Conservation (phyloP, 2,888 invertebrate genomes). For the Allophyes oxyacanthae region DNA sequence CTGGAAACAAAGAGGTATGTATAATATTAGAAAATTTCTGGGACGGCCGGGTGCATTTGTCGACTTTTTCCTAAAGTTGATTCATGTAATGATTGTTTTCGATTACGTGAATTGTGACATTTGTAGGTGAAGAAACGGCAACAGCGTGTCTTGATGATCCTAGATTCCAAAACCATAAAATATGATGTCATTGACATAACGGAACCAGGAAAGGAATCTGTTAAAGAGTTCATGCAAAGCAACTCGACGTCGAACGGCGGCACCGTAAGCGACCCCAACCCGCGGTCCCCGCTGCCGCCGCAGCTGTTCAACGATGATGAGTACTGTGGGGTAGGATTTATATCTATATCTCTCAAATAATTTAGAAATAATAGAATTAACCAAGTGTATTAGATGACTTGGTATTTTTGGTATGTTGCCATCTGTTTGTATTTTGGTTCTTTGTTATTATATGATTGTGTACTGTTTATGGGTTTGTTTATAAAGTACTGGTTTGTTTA, state of each 20-base stretch:
- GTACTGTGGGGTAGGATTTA: constrained; percentile 95
- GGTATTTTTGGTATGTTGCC: constrained; percentile 56
- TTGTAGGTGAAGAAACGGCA: constrained; percentile 98
- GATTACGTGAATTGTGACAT: constrained; percentile 75
- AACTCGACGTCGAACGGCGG: constrained; percentile 94
- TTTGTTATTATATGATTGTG: constrained; percentile 36
- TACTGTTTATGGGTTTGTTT: constrained; percentile 31
- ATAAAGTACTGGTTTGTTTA: constrained; percentile 18
- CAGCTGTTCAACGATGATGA: constrained; percentile 98
- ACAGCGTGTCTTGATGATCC: constrained; percentile 97
- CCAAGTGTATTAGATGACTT: constrained; percentile 36
- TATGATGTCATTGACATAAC: constrained; percentile 98
- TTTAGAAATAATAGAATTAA: constrained; percentile 14
- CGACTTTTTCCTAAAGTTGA: constrained; percentile 74
- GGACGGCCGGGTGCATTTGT: constrained; percentile 78
- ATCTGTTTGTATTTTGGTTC: constrained; percentile 52
- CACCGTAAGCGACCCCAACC: constrained; percentile 92
- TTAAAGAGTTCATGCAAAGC: constrained; percentile 97
- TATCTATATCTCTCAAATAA: constrained; percentile 6
- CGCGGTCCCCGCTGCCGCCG: constrained; percentile 95
- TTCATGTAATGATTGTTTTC: constrained; percentile 78
- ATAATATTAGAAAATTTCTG: constrained; percentile 80
- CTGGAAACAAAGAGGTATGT: constrained; percentile 97
- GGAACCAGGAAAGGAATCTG: constrained; percentile 96
- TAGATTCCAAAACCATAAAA: constrained; percentile 96